A percentile compares a stretch with the other conserved stretches of the same genome.
Evolutionary conservation across 2,113 vertebrate genomes (phyloP).

Genomic region (Progne subis): DNA sequence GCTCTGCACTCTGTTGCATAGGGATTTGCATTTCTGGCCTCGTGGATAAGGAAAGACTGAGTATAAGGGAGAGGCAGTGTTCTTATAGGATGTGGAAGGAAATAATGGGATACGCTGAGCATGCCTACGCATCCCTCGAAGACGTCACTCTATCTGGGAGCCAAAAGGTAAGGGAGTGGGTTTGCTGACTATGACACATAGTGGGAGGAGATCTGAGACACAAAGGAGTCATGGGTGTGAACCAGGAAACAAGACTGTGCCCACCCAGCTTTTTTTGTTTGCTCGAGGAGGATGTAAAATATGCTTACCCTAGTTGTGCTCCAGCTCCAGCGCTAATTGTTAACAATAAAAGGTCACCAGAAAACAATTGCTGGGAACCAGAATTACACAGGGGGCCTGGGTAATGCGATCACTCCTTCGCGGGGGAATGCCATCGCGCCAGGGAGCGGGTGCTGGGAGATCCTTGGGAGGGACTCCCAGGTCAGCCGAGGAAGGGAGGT

Average conservation of each 20-base stretch:
- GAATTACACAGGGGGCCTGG: slow-evolving; percentile 48
- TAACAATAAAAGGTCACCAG: slow-evolving; percentile 72
- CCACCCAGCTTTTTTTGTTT: slow-evolving; percentile 68
- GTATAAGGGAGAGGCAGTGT: slow-evolving; percentile 22
- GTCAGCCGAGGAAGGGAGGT: slow-evolving; percentile 25
- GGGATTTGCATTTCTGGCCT: slow-evolving; percentile 28
- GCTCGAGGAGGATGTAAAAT: slow-evolving; percentile 70
- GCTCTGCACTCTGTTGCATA: background rate
- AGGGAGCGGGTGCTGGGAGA: background rate
- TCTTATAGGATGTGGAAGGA: slow-evolving; percentile 30
- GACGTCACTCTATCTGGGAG: slow-evolving; percentile 51
- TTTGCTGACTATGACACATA: slow-evolving; percentile 63
- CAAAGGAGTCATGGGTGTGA: slow-evolving; percentile 69
- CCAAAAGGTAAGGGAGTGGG: slow-evolving; percentile 71
- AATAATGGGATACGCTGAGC: slow-evolving; percentile 19
- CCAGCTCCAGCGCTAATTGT: slow-evolving; percentile 39
- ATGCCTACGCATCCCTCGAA: slow-evolving; percentile 45
- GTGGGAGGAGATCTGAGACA: slow-evolving; percentile 64
- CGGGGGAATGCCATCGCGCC: slow-evolving; percentile 15
- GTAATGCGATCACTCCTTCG: background rate
- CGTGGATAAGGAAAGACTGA: background rate
- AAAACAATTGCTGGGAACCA: slow-evolving; percentile 68
- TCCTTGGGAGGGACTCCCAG: background rate
- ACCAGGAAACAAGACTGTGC: slow-evolving; percentile 64
- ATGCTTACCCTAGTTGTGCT: slow-evolving; percentile 54